phyloP scores from a whole-genome alignment of 2,113 vertebrate genomes.

The Sinocyclocheilus rhinocerous region DNA sequence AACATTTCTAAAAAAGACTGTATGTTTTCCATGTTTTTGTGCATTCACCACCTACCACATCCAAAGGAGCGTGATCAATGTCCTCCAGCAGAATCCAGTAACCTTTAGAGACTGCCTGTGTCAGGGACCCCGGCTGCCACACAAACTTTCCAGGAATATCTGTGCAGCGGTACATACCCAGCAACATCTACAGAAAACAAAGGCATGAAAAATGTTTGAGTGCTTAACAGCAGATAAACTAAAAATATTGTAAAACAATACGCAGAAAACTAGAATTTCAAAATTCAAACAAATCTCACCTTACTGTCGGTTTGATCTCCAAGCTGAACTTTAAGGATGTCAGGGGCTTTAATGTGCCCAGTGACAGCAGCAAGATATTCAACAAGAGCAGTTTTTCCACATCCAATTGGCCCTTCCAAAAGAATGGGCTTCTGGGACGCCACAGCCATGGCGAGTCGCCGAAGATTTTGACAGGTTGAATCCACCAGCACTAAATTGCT shows the following conservation, averaged over 20 bases:
- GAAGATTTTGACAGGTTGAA: slow-evolving; percentile 86
- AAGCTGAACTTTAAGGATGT: slow-evolving; percentile 94
- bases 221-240: not conserved
- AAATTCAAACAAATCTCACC: slow-evolving; percentile 71
- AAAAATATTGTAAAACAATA: not conserved
- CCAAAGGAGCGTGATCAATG: slow-evolving; percentile 94
- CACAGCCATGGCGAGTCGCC: slow-evolving; percentile 89
- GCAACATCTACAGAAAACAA: slow-evolving; percentile 77
- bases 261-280: not conserved
- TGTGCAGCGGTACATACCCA: slow-evolving; percentile 97
- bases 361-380: slow-evolving; percentile 87
- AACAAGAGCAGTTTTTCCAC: slow-evolving; percentile 92
- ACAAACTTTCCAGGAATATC: slow-evolving; percentile 95
- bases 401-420: slow-evolving; percentile 95
- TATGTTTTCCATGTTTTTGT: not conserved
- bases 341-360: slow-evolving; percentile 83
- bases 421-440: slow-evolving; percentile 87
- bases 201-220: not conserved
- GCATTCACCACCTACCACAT: slow-evolving; percentile 82
- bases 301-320: slow-evolving; percentile 99
- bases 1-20: not conserved
- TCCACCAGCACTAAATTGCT: slow-evolving; percentile 85
- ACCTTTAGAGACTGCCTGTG: slow-evolving; percentile 89
- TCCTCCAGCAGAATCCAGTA: slow-evolving; percentile 96
- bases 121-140: slow-evolving; percentile 93